Evolutionary conservation across 1,140 invertebrate species (phyloP), one percentile per base, ranked within the genome.

Genomic region (Drosophila melanogaster): DNA sequence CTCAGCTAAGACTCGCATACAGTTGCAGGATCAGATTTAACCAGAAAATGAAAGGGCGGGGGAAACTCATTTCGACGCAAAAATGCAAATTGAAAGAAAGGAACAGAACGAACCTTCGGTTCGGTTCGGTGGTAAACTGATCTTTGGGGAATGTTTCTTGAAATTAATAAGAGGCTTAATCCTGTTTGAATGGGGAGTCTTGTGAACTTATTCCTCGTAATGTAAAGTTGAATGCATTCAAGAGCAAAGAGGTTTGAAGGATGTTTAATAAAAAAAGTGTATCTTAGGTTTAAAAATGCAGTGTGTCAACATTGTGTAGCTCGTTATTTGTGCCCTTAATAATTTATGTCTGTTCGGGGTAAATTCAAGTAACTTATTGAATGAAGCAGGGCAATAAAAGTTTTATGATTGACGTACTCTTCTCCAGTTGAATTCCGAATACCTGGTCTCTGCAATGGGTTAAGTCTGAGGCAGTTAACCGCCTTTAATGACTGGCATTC

Each of bases 301-400:
- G 19, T 58, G 19, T n/a, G 58, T 17, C n/a, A 46, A 35, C 4
- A 35, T 26, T 26, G 33, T 15, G 26, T 15, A 37, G 30, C 62
- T 65, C 69, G 49, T 62, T 77, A 57, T 55, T 51, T 75, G 24
- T 12, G 46, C 26, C 26, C 30, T 87, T 81, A 81, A 86, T 86
- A 86, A 86, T 86, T 86, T 66, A 86, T 87, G 83, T 58, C 47
- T 50, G 76, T 61, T 51, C 40, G 58, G 47, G 40, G 44, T 35
- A 58, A 60, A 87, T 65, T 70, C 50, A 86, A 87, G 79, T 77
- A 79, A 62, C 64, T 77, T 81, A 78, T 85, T 85, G 81, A 81
- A 35, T 10, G 35, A 54, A 46, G 22, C 26, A 49, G 50, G 83
- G 79, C 79, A 79, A 81, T 87, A 87, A 86, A 86, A 87, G 30